Base-by-base conservation (phyloP, 2,113 vertebrate species). In the Cephalopholis sonnerati region DNA sequence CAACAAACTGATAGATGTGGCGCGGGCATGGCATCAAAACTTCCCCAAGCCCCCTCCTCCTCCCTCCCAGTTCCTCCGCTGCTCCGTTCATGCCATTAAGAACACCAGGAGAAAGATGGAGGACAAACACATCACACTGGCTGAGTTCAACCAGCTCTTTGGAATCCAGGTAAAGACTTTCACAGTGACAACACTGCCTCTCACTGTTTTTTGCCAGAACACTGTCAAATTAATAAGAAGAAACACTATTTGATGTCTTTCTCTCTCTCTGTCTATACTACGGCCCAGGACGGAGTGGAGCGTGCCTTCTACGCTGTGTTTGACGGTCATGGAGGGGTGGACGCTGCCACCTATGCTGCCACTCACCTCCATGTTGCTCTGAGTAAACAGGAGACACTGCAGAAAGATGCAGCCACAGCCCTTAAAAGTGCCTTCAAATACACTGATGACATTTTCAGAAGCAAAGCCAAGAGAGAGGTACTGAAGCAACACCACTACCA, bases 61-160 rank as follows among this genome's bases (percentile, higher is more conserved):
- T 1, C 1, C 81, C 50, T 27, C 58, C 0, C 46, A 1, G 15
- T n/a, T 36, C 73, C 91, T 94, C 85, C 91, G 89, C 4, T 93
- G 96, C 81, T 98, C 96, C 1, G 86, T 94, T 69, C 96, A 99
- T 0, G 97, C 97, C 89, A 98, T 99, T 89, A 96, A 96, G 24
- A 99, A 99, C 80, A 92, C 94, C 0, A 97, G 98, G 0, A 96
- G 98, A 78, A 99, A 97, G 88, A 99, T 99, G 98, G 98, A 99
- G 87, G 98, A 99, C 92, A 96, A 96, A 0, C 98, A 99, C 0
- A 87, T 99, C 64, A 89, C 90, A 18, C 92, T 99, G 0, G 87
- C 94, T 0, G 93, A 97, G 59, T 98, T 99, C 91, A 98, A 97
- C 62, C 95, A 96, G 78, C 96, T 99, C 1, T 96, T 98, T 1